A percentile compares a stretch with the other conserved stretches of the same genome.
phyloP scores from a whole-genome alignment of 2,113 vertebrate species.

The Oreochromis spilurus region DNA sequence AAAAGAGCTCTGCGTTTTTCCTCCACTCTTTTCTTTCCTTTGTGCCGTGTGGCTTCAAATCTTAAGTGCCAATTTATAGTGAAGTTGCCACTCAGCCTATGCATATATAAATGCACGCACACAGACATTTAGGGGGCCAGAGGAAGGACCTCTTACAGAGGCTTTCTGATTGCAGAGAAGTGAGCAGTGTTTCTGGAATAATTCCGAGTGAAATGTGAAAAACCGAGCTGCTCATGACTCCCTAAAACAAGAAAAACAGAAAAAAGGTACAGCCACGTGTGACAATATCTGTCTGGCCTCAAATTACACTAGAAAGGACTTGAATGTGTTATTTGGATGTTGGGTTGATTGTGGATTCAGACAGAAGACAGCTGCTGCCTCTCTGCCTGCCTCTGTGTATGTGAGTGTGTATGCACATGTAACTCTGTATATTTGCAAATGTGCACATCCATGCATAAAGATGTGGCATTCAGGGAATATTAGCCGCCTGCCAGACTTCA shows the following conservation, averaged over 20 bases:
- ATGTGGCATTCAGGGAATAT: constrained; percentile 44
- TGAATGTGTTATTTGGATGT: neutral
- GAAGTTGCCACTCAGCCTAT: neutral
- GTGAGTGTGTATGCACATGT: neutral
- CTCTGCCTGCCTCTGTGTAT: neutral
- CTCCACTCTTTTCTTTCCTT: neutral
- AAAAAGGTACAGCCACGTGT: neutral
- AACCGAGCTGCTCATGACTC: neutral
- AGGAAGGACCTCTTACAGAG: neutral
- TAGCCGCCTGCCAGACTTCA: constrained; percentile 6
- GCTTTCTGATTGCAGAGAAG: neutral
- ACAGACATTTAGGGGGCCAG: neutral
- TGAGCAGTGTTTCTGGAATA: neutral
- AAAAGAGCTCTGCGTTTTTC: neutral
- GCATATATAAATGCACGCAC: neutral
- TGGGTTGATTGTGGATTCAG: constrained; percentile 1
- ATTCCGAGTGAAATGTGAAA: neutral
- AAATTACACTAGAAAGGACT: neutral
- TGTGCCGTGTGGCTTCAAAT: neutral
- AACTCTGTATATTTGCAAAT: neutral
- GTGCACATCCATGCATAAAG: constrained; percentile 26
- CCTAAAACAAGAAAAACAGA: neutral
- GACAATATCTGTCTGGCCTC: neutral
- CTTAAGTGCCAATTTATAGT: neutral
- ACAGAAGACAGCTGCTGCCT: neutral